Evolutionary conservation across 2,797 vertebrate genomes (phyloP), one percentile per base, ranked within the genome.

Genomic region (Girardinus metallicus): DNA sequence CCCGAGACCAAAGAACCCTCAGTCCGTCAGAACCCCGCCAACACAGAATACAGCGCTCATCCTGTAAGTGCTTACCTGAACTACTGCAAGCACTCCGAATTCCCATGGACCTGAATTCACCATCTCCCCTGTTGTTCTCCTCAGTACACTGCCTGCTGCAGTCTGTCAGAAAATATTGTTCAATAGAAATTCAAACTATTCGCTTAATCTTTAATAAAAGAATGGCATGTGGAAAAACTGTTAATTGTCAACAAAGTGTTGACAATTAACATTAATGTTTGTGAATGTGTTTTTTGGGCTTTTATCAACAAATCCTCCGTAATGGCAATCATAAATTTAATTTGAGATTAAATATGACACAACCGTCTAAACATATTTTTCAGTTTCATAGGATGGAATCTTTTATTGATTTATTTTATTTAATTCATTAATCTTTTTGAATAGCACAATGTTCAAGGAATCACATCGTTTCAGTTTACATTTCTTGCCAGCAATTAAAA

Each of bases 401-500:
- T 41, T 53, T 74, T 44, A 74, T 44, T 53, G 9, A 75, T 7
- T 41, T 16, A 43, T 70, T 31, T 31, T 5, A 16, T 60, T 60
- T 75, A 10, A 31, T 46, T 46, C 12, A 46, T 46, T 47, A 13
- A 5, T 75, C 12, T 4, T 57, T 75, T 55, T 74, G 23, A 57
- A n/a, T n/a, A 60, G 36, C 26, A 43, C 74, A 75, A 31, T 57
- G 15, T 23, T 55, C 8, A 55, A 55, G 51, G 1, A 60, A 57
- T 43, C 18, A 6, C 18, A n/a, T 41, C 31, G 0, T 4, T 62
- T 75, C 53, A 75, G 41, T 44, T 29, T 23, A 44, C 1, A 31
- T 31, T 44, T 75, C 26, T 75, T 75, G 53, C 36, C 36, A 60
- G 53, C 39, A 75, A 60, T 75, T 57, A 60, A 75, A 75, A 31